Evolutionary conservation across 2,888 invertebrate species (phyloP), one percentile per base, ranked within the genome.

Genomic region (Onchidella celtica): DNA sequence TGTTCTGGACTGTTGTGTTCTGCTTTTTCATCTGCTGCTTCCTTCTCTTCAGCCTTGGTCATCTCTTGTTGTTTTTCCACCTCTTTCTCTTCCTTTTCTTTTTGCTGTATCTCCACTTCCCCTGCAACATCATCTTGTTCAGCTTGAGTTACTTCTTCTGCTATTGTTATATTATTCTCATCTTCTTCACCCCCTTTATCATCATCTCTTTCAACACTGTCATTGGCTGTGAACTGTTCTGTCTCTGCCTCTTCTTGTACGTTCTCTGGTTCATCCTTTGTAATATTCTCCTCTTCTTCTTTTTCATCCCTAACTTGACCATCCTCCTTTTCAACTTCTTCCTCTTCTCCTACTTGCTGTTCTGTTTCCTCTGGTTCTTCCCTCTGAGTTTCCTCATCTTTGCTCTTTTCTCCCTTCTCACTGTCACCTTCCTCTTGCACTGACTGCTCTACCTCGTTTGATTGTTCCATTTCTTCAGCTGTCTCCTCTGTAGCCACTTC

Each of bases 351-450:
- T 36, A 36, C 36, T 36, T 21, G 34, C n/a, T 34, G 14, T 55
- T 70, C 70, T 38, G 17, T 61, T 61, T n/a, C 3, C 0, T 40
- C 74, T 63, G 61, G 32, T 40, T 32, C 14, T 1, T 59, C 55
- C 34, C 27, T 38, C 14, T 73, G 29, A 14, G 24, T 69, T 38
- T 21, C 36, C 3, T 38, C 17, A 6, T 6, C 40, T 11, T 9
- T 75, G 21, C 38, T 73, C 36, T 57, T 34, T 24, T 73, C 57
- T 27, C 27, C 27, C 32, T 4, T 24, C 11, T 27, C 17, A 24
- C n/a, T 27, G 17, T 47, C 65, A 65, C n/a, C 61, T 61, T 61
- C 61, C n/a, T 61, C 24, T 47, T 47, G 47, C 47, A 47, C 47
- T n/a, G n/a, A n/a, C n/a, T n/a, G n/a, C n/a, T n/a, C 17, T 65